Conservation (phyloP, 1,140 invertebrate genomes). For the Dinoponera quadriceps region DNA sequence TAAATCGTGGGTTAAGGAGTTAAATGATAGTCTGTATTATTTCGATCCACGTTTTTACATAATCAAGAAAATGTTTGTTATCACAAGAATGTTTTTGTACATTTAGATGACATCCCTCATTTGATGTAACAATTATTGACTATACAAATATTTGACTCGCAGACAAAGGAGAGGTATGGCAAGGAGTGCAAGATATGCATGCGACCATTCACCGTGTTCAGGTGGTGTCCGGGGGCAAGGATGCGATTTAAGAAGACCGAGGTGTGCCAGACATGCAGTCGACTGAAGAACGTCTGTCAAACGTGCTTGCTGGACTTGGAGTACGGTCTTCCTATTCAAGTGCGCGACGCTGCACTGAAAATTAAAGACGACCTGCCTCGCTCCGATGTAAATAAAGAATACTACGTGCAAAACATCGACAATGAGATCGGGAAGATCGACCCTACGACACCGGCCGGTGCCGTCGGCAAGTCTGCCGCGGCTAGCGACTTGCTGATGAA, state of each 20-base stretch:
- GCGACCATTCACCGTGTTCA: constrained; percentile 98
- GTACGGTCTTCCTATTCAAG: constrained; percentile 97
- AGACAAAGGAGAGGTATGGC: constrained; percentile 99
- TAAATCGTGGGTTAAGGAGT: no score
- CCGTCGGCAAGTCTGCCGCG: constrained; percentile 90
- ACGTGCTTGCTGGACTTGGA: constrained; percentile 99
- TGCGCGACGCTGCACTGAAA: constrained; percentile 97
- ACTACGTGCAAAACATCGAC: constrained; percentile 98
- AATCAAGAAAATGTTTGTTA: no score
- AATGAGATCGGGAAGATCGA: constrained; percentile 89
- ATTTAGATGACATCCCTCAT: no score
- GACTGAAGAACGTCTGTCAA: constrained; percentile 99
- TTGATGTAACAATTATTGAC: neutral
- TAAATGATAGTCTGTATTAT: no score
- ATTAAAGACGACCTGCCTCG: constrained; percentile 98
- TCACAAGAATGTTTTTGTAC: no score
- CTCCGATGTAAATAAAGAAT: constrained; percentile 99
- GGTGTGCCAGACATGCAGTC: constrained; percentile 99
- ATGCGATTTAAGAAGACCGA: constrained; percentile 99
- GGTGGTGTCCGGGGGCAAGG: constrained; percentile 98
- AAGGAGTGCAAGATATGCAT: constrained; percentile 99
- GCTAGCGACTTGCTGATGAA: constrained; percentile 96
- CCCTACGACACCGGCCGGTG: constrained; percentile 88
- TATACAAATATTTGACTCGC: constrained; percentile 75
- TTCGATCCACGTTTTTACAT: no score